phyloP scores from a whole-genome alignment of 2,113 vertebrate species.

The Microcebus ravelobensis region DNA sequence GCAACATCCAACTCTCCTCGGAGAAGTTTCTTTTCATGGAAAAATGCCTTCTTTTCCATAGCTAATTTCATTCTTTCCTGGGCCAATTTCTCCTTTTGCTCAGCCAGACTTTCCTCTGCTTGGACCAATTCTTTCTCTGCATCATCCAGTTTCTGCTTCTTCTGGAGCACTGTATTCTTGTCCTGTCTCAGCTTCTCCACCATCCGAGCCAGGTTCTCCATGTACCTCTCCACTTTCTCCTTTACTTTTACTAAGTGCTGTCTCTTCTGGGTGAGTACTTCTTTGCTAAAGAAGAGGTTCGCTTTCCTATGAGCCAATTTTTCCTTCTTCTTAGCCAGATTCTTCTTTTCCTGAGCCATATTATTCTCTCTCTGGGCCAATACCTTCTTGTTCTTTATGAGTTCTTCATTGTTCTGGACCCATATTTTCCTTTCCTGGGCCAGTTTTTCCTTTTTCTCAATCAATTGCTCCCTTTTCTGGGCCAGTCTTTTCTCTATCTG shows the following conservation, averaged over 20 bases:
- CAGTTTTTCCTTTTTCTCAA: neutral
- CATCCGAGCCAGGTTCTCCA: neutral
- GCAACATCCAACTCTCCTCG: slow-evolving; percentile 6
- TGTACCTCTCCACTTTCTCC: neutral
- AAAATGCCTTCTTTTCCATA: neutral
- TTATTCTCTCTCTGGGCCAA: neutral
- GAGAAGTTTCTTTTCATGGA: neutral
- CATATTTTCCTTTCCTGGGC: neutral
- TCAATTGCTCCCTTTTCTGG: slow-evolving; percentile 1
- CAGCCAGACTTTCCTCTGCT: neutral
- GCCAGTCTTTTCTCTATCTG: slow-evolving; percentile 9
- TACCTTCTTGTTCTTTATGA: neutral
- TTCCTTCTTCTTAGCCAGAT: neutral
- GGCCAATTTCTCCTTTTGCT: slow-evolving; percentile 34
- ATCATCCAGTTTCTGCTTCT: neutral
- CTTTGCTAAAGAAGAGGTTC: neutral
- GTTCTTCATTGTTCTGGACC: neutral
- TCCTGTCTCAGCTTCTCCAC: neutral
- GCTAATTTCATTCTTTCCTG: slow-evolving; percentile 55
- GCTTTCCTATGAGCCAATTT: neutral
- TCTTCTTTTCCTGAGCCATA: neutral
- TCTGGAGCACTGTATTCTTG: neutral
- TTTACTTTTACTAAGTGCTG: neutral
- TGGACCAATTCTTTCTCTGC: neutral
- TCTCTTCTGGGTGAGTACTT: neutral